Conservation (phyloP, 2,888 invertebrate species). For the Magallana nippona region DNA sequence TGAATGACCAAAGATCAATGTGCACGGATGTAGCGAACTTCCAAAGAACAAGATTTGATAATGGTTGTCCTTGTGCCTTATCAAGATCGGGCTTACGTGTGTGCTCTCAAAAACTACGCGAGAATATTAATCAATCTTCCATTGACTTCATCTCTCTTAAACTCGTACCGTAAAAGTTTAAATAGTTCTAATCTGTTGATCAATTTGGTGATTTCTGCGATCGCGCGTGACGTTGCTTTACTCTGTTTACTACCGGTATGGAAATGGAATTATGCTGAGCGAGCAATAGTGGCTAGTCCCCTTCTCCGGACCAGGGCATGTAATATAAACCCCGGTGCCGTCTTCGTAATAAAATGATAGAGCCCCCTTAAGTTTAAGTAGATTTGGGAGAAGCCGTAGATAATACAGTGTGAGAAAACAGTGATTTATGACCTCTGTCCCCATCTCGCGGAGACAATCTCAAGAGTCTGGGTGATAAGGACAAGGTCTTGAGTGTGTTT, state of each 20-base stretch:
- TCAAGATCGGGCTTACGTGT: neutral
- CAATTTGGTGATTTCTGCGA: neutral
- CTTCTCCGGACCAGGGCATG: neutral
- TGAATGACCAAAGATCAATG: constrained; percentile 16
- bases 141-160: too few species aligned
- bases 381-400: neutral
- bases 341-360: constrained; percentile 23
- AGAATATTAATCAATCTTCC: too few species aligned
- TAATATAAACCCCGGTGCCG: neutral
- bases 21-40: neutral
- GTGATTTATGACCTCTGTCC: constrained; percentile 29
- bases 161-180: too few species aligned
- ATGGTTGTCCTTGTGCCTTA: neutral
- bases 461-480: constrained; percentile 19
- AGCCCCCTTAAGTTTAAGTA: constrained; percentile 1
- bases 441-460: constrained; percentile 24
- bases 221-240: neutral
- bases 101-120: too few species aligned
- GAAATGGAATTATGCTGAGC: constrained; percentile 16
- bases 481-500: constrained; percentile 29
- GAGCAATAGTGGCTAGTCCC: neutral
- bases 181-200: too few species aligned
- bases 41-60: constrained; percentile 23
- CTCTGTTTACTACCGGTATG: neutral
- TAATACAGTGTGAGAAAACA: constrained; percentile 32